These are phyloP conservation scores for Hemibagrus wyckioides DNA, from an alignment of 2,113 vertebrate species.

Conservation along the genomic window DNA sequence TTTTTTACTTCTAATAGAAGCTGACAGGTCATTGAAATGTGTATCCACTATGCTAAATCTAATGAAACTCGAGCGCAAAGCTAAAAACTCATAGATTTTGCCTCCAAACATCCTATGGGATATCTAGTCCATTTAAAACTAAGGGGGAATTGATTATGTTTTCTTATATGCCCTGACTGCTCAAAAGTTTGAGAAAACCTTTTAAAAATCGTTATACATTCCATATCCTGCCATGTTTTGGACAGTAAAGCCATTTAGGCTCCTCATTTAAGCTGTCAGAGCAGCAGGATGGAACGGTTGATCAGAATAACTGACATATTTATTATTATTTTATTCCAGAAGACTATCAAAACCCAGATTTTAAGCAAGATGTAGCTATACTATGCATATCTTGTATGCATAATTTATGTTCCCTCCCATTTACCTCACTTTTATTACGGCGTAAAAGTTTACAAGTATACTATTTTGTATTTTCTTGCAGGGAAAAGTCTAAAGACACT, in stretches of 20 bases:
- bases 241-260: background rate
- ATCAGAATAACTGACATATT: background rate
- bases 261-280: background rate
- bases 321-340: background rate
- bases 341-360: background rate
- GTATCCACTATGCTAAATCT: background rate
- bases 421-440: background rate
- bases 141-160: background rate
- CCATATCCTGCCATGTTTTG: background rate
- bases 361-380: background rate
- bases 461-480: constrained; percentile 59
- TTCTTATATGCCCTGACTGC: background rate
- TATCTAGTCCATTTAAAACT: background rate
- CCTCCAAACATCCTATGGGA: background rate
- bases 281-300: background rate
- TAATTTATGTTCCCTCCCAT: background rate
- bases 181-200: background rate
- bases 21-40: background rate
- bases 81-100: background rate
- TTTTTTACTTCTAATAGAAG: too few relatives aligned
- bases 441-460: background rate
- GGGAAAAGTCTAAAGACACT: constrained; percentile 99
- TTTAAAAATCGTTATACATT: background rate
- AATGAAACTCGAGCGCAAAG: background rate
- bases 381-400: too few relatives aligned